These are phyloP conservation scores for Elysia crispata DNA, from an alignment of 2,888 invertebrate genomes.

Conservation along the genomic window DNA sequence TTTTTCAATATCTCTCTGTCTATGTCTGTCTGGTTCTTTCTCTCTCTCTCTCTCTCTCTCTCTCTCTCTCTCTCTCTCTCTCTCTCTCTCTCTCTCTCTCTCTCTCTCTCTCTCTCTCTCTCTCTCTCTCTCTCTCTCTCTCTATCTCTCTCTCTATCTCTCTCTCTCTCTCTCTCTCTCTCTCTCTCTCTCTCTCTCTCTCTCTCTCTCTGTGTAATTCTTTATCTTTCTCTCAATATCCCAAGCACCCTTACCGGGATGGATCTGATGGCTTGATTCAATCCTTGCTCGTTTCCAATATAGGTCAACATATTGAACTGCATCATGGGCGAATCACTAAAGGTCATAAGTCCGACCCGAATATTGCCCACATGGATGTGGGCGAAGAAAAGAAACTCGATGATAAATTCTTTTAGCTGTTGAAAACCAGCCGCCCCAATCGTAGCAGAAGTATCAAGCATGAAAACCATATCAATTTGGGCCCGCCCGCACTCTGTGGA, in stretches of 20 bases:
- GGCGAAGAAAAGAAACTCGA: slow-evolving; percentile 37
- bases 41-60: too few relatives aligned
- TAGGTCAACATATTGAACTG: slow-evolving; percentile 24
- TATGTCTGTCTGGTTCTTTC: too few relatives aligned
- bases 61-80: too few relatives aligned
- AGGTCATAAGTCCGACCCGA: slow-evolving; percentile 22
- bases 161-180: too few relatives aligned
- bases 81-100: too few relatives aligned
- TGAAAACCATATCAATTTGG: slow-evolving; percentile 41
- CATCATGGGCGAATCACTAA: slow-evolving; percentile 24
- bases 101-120: too few relatives aligned
- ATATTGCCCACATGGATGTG: slow-evolving; percentile 31
- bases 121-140: too few relatives aligned
- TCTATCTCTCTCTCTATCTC: too few relatives aligned
- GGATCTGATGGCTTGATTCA: slow-evolving; percentile 24
- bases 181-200: too few relatives aligned
- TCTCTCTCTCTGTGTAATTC: too few relatives aligned
- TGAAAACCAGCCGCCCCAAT: slow-evolving; percentile 4
- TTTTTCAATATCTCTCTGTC: too few relatives aligned
- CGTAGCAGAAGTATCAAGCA: slow-evolving; percentile 33
- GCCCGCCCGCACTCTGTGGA: slow-evolving; percentile 39
- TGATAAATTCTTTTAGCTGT: slow-evolving; percentile 36
- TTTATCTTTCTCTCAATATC: too few relatives aligned
- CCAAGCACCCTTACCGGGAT: background rate
- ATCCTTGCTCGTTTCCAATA: background rate